Conservation (phyloP, 2,888 invertebrate species). For the Lasioglossum vierecki region DNA sequence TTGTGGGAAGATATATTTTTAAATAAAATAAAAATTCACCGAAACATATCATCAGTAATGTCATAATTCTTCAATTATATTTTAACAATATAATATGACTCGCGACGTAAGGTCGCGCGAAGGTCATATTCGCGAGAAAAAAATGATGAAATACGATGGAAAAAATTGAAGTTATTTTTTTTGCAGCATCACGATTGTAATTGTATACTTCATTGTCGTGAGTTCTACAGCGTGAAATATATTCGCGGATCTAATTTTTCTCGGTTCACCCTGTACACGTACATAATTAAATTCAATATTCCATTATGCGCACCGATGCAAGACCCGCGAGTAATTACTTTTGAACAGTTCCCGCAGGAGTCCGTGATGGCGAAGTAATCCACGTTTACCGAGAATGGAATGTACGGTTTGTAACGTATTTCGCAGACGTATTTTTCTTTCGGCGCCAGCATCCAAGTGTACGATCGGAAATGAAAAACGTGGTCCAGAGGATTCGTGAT, state of each 20-base stretch:
- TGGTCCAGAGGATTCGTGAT: constrained; percentile 79
- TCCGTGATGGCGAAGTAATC: constrained; percentile 81
- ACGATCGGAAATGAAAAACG: constrained; percentile 79
- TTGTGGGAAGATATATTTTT: neutral
- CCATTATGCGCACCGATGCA: constrained; percentile 74
- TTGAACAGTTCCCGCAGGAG: constrained; percentile 64
- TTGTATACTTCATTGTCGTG: neutral
- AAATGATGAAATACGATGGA: neutral
- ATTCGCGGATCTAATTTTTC: neutral
- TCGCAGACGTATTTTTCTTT: constrained; percentile 73
- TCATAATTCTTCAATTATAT: neutral
- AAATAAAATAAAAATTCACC: neutral
- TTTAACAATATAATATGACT: neutral
- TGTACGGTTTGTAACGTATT: constrained; percentile 79
- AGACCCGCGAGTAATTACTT: constrained; percentile 76
- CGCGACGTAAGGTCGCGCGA: neutral
- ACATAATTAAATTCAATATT: neutral
- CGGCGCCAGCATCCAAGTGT: constrained; percentile 74
- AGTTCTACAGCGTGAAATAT: neutral
- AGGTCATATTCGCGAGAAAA: neutral
- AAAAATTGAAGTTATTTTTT: neutral
- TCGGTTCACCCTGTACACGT: constrained; percentile 2
- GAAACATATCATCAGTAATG: neutral
- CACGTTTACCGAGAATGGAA: constrained; percentile 74
- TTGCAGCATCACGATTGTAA: neutral